These are phyloP conservation scores for Euura saliciscinereae DNA, from an alignment of 1,140 invertebrate species.

Conservation along the genomic window DNA sequence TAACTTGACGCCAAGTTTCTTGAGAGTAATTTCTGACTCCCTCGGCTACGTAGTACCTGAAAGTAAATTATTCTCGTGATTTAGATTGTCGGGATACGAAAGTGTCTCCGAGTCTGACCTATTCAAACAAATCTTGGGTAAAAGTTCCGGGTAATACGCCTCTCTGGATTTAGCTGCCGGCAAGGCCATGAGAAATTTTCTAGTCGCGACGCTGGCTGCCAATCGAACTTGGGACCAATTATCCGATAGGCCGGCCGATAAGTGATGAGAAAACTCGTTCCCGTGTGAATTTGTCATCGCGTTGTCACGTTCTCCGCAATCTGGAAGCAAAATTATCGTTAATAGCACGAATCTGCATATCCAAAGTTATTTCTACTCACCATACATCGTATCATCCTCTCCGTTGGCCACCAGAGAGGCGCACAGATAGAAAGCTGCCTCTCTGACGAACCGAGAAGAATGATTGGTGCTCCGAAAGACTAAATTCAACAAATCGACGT, in stretches of 20 bases:
- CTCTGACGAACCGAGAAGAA: slow-evolving; percentile 64
- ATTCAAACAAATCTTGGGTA: slow-evolving; percentile 65
- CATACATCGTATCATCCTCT: slow-evolving; percentile 16
- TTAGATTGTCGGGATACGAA: background rate
- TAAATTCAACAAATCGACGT: slow-evolving; percentile 59
- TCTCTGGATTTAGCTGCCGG: slow-evolving; percentile 51
- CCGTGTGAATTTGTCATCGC: slow-evolving; percentile 54
- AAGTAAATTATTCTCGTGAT: slow-evolving; percentile 9
- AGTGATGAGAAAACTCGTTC: slow-evolving; percentile 54
- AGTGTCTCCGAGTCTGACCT: slow-evolving; percentile 42
- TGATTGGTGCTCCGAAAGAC: slow-evolving; percentile 60
- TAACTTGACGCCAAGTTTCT: slow-evolving; percentile 63
- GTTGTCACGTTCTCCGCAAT: slow-evolving; percentile 30
- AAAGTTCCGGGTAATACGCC: slow-evolving; percentile 57
- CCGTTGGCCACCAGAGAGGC: slow-evolving; percentile 55
- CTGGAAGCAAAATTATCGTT: slow-evolving; percentile 15
- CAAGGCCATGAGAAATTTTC: slow-evolving; percentile 59
- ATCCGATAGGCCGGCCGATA: slow-evolving; percentile 60
- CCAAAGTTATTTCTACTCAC: no score
- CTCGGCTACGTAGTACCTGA: slow-evolving; percentile 64
- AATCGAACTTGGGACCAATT: slow-evolving; percentile 67
- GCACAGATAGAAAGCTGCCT: slow-evolving; percentile 64
- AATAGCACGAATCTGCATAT: no score
- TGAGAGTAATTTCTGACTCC: slow-evolving; percentile 65
- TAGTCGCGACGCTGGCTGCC: slow-evolving; percentile 61